A percentile compares a stretch with the other conserved stretches of the same genome.
These are phyloP conservation scores for Crocuta crocuta DNA, from an alignment of 2,113 vertebrate genomes.

Conservation along the genomic window DNA sequence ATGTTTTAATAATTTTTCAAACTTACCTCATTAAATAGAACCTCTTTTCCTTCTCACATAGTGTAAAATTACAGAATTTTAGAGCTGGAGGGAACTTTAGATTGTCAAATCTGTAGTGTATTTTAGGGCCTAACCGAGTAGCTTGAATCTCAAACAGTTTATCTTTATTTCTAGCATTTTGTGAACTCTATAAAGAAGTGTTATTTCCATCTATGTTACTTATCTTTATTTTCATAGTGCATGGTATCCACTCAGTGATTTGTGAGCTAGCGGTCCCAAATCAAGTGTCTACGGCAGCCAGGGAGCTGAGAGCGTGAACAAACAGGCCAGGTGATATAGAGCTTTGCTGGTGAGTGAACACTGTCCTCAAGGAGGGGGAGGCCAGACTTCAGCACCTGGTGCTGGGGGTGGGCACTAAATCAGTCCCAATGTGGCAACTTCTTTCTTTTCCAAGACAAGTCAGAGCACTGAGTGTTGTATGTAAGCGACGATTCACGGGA, in stretches of 20 bases:
- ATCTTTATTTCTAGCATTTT: slow-evolving; percentile 18
- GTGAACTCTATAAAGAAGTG: neutral
- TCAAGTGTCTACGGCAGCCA: neutral
- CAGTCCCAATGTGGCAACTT: neutral
- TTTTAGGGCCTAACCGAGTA: slow-evolving; percentile 24
- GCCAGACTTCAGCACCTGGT: neutral
- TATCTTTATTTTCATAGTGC: neutral
- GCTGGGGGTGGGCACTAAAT: neutral
- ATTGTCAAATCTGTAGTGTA: neutral
- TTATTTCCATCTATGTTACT: neutral
- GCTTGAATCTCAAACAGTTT: neutral
- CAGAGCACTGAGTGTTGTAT: neutral
- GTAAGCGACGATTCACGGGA: too few species aligned
- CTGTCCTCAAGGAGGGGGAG: neutral
- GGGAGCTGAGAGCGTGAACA: neutral
- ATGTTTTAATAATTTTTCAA: slow-evolving; percentile 64
- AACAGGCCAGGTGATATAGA: neutral
- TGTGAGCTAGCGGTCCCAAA: neutral
- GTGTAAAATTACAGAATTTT: slow-evolving; percentile 48
- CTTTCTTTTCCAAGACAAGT: neutral
- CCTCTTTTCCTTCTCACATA: neutral
- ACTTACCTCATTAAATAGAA: slow-evolving; percentile 29
- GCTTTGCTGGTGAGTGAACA: rapidly evolving
- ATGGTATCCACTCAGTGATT: neutral
- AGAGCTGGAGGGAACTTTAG: slow-evolving; percentile 34